Evolutionary conservation across 2,113 vertebrate species (phyloP), one percentile per base, ranked within the genome.

Genomic region (Charadrius vociferus): DNA sequence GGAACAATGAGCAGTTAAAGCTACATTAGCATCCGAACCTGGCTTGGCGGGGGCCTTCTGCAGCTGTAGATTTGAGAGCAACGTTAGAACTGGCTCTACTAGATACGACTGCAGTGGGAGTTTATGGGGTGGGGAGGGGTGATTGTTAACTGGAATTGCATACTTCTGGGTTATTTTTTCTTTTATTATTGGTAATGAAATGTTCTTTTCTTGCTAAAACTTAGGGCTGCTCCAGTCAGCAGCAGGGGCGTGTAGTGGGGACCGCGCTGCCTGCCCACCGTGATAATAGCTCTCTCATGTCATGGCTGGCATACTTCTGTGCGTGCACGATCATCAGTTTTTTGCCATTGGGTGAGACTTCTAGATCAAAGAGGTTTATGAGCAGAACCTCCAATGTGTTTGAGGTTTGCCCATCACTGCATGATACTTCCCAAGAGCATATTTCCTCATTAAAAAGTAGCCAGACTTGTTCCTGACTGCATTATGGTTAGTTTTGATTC

Each of bases 381-480:
- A 88, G 92, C 88, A 95, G 91, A 92, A 62, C 77, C 68, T 91
- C 77, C 85, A 59, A 95, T 66, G 94, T 95, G 97, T 96, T 78
- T 97, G 96, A 96, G 96, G 96, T 97, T 91, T 96, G 91, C 93
- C 95, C 93, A 95, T 96, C 81, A 37, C 91, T 93, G 91, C 86
- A 70, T 63, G 96, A 97, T 91, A 88, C 96, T 97, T 98, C 97
- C 97, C 96, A 92, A 96, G 84, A 97, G 95, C 91, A 81, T 78
- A 95, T 93, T 95, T 92, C 71, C 93, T 95, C 94, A 86, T 97
- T 97, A 97, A 88, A 96, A 96, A 96, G 95, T 91, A 96, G 96
- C 94, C 97, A 97, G 97, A 95, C 95, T 95, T 59, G 93, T 94
- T 97, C 93, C 96, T 94, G 95, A 86, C 37, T 92, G 94, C 18